These are phyloP conservation scores for Acrobasis consociella DNA, from an alignment of 2,888 invertebrate species.

Conservation along the genomic window DNA sequence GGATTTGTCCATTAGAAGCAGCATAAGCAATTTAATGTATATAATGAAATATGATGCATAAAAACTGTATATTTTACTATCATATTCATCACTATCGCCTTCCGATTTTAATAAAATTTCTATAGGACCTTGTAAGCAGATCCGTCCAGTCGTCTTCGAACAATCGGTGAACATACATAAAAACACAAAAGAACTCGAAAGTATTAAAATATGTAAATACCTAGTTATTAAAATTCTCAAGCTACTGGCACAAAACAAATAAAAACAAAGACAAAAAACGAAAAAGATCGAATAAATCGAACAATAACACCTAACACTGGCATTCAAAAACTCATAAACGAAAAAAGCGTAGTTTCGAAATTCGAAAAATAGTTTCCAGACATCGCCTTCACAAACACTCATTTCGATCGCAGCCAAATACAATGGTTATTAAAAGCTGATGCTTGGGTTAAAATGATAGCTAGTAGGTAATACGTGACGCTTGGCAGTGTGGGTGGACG, in stretches of 20 bases:
- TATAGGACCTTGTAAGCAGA: too few species aligned
- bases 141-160: too few species aligned
- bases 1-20: too few species aligned
- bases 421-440: conserved; percentile 81
- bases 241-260: background rate
- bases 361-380: conserved; percentile 61
- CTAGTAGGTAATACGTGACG: conserved; percentile 51
- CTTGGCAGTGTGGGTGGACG: conserved; percentile 65
- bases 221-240: background rate
- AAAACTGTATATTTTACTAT: too few species aligned
- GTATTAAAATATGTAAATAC: too few species aligned
- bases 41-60: too few species aligned
- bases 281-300: background rate
- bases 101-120: too few species aligned
- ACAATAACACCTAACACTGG: conserved; percentile 13
- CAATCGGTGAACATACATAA: too few species aligned
- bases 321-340: conserved; percentile 43
- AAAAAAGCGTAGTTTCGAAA: conserved; percentile 42
- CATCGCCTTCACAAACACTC: conserved; percentile 68
- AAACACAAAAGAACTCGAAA: too few species aligned
- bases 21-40: too few species aligned
- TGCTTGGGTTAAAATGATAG: conserved; percentile 64
- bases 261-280: background rate
- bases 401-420: conserved; percentile 81
- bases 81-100: too few species aligned